These are phyloP conservation scores for Dioctria rufipes DNA, from an alignment of 2,888 invertebrate species.

Conservation along the genomic window DNA sequence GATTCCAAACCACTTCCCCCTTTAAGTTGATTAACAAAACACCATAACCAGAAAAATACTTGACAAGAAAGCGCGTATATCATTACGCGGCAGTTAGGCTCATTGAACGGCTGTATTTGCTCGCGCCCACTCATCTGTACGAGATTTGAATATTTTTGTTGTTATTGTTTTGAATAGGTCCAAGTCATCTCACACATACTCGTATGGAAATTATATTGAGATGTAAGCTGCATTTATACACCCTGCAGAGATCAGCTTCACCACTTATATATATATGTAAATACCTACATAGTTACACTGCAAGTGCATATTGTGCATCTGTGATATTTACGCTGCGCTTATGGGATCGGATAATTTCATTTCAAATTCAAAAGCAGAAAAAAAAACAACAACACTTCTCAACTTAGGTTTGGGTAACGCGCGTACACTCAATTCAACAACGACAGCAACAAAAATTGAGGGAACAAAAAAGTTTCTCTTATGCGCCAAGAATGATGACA, in stretches of 20 bases:
- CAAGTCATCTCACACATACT: slow-evolving; percentile 21
- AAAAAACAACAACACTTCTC: slow-evolving; percentile 4
- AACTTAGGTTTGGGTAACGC: slow-evolving; percentile 12
- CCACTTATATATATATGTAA: too few relatives aligned
- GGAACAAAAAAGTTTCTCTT: slow-evolving; percentile 32
- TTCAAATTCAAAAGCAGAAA: neutral
- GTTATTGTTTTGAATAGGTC: neutral
- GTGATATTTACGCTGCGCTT: neutral
- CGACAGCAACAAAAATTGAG: neutral
- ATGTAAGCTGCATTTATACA: neutral
- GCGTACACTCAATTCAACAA: neutral
- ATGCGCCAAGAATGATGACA: too few relatives aligned
- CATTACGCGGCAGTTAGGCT: slow-evolving; percentile 48
- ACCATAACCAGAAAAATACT: slow-evolving; percentile 42
- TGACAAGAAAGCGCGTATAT: slow-evolving; percentile 37
- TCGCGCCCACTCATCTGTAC: slow-evolving; percentile 42
- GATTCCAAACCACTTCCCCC: slow-evolving; percentile 55
- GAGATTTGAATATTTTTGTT: too few relatives aligned
- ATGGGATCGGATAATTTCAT: slow-evolving; percentile 11
- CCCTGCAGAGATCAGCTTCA: too few relatives aligned
- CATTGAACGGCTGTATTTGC: slow-evolving; percentile 47
- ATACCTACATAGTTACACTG: neutral
- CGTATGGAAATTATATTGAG: slow-evolving; percentile 1
- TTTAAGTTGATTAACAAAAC: slow-evolving; percentile 47
- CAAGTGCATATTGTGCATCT: slow-evolving; percentile 5